A percentile compares a stretch with the other conserved stretches of the same genome.
These are phyloP conservation scores for Dermochelys coriacea DNA, from an alignment of 2,797 vertebrate genomes.

Conservation along the genomic window DNA sequence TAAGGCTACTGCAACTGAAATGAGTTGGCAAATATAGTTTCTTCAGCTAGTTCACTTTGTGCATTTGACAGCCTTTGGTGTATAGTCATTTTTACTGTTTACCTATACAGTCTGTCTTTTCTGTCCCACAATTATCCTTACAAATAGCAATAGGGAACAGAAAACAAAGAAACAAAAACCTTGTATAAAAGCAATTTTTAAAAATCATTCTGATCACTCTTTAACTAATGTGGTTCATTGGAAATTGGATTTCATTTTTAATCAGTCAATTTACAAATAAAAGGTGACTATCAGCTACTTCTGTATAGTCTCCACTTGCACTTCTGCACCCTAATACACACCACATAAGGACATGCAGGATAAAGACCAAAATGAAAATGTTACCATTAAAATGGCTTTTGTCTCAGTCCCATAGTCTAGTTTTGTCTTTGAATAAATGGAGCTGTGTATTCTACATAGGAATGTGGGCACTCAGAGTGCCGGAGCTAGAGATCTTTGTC, in stretches of 20 bases:
- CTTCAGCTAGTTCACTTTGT: not conserved
- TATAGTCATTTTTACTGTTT: not conserved
- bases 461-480: no score
- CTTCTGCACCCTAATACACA: rapidly evolving
- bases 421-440: no score
- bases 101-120: not conserved
- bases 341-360: not conserved
- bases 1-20: not conserved
- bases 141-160: not conserved
- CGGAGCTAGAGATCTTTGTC: no score
- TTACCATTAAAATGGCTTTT: not conserved
- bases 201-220: no score
- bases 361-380: not conserved
- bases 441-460: no score
- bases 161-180: not conserved
- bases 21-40: not conserved
- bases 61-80: not conserved
- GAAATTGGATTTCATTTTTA: not conserved
- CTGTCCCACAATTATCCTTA: not conserved
- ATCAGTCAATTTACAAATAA: not conserved
- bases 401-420: not conserved
- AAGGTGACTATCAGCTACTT: rapidly evolving
- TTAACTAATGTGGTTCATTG: not conserved
- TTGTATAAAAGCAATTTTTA: no score
- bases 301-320: rapidly evolving